Evolutionary conservation across 1,140 invertebrate species (phyloP), one percentile per base, ranked within the genome.

Genomic region (Polypedilum pembai): DNA sequence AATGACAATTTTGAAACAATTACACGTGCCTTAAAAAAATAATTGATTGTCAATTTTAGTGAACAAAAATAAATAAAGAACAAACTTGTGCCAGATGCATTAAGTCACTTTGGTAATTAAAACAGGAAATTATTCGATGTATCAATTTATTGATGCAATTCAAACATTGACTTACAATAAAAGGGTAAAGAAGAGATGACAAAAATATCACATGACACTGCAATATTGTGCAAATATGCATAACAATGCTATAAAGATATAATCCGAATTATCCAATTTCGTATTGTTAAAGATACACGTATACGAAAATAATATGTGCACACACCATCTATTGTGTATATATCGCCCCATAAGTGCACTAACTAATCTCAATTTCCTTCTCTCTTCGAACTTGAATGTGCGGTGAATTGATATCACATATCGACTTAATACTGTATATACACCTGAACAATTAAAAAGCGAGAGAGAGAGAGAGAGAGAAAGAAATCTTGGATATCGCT

Each of bases 221-320:
- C 65, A 69, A 18, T 69, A 69, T 69, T 69, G 15, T 69, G 63
- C 63, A 56, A 56, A 56, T 56, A 15, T 18, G 20, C 65, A 69
- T 56, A 56, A 56, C 45, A 56, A 56, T 56, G 45, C 12, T 56
- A 56, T 56, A 56, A 56, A n/a, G 45, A 56, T n/a, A 56, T 56
- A 56, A 56, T 56, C 45, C n/a, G 45, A 56, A 56, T 56, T 56
- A 56, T 56, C 45, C 45, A 56, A 56, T 56, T 56, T 56, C 45
- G 45, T 56, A 56, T 56, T 56, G 45, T 56, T 33, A 56, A 56
- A 56, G 12, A 56, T 56, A 56, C 15, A 56, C 12, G 45, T 33
- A n/a, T 56, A n/a, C 12, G n/a, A n/a, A 56, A 15, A 12, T 56
- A 56, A 56, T 56, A 56, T 56, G n/a, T 56, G 45, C 45, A 56